Conservation (phyloP, 2,888 invertebrate genomes). For the Chydorus sphaericus region DNA sequence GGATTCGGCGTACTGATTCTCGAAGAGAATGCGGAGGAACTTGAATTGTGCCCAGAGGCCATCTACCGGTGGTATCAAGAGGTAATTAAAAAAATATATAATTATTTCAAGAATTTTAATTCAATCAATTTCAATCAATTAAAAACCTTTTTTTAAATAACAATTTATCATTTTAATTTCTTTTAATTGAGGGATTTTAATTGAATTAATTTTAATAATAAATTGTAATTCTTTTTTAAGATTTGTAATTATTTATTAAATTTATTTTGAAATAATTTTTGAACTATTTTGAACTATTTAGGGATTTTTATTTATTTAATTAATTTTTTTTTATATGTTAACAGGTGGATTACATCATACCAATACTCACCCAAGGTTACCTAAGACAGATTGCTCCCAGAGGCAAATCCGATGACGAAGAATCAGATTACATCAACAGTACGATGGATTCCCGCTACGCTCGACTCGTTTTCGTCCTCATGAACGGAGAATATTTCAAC, state of each 20-base stretch:
- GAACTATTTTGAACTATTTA: too few relatives aligned
- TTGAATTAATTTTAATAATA: too few relatives aligned
- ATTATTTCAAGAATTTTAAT: not conserved
- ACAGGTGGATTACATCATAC: not conserved
- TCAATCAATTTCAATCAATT: not conserved
- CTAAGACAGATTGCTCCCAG: not conserved
- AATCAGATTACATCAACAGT: not conserved
- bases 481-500: not conserved
- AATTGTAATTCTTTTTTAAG: too few relatives aligned
- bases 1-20: not conserved
- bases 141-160: too few relatives aligned
- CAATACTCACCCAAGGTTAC: not conserved
- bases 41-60: not conserved
- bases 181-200: too few relatives aligned
- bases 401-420: not conserved
- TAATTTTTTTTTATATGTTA: too few relatives aligned
- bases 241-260: too few relatives aligned
- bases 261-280: too few relatives aligned
- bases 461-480: not conserved
- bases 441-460: not conserved
- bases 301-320: too few relatives aligned
- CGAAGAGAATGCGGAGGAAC: not conserved
- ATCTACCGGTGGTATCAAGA: slow-evolving; percentile 3
- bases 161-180: too few relatives aligned
- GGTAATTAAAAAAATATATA: not conserved